Evolutionary conservation across 2,797 vertebrate genomes (phyloP).

Genomic region (Odontamblyopus lacepedii): DNA sequence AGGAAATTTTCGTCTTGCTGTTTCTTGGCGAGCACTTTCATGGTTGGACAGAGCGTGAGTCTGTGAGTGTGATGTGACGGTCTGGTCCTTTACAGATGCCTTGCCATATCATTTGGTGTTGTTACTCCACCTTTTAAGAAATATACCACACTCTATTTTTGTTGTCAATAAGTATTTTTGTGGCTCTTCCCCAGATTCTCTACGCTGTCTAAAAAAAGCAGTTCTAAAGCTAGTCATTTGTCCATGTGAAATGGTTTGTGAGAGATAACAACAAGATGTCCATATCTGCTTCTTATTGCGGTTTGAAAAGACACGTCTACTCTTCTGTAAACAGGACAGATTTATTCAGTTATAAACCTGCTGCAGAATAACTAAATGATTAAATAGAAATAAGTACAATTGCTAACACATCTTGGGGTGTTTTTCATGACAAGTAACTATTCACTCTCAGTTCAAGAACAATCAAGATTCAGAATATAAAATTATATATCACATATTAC

Average conservation of each 20-base stretch:
- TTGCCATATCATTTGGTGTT: not conserved
- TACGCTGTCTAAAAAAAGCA: too few relatives aligned
- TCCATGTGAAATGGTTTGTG: too few relatives aligned
- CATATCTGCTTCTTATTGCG: not conserved
- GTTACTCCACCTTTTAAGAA: not conserved
- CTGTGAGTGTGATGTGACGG: not conserved
- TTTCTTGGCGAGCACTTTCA: slow-evolving; percentile 2
- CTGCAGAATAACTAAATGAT: not conserved
- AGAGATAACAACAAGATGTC: too few relatives aligned
- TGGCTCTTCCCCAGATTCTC: too few relatives aligned
- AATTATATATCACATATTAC: too few relatives aligned
- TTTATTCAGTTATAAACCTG: not conserved
- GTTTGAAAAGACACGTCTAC: not conserved
- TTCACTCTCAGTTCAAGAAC: not conserved
- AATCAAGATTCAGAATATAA: too few relatives aligned
- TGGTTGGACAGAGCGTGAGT: not conserved
- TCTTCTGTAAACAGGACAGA: not conserved
- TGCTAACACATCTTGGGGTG: not conserved
- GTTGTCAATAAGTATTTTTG: too few relatives aligned
- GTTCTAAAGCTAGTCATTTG: not conserved
- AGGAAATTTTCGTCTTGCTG: not conserved
- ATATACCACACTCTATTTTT: too few relatives aligned
- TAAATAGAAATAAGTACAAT: not conserved
- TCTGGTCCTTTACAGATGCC: not conserved
- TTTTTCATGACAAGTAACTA: not conserved